These are phyloP conservation scores for Phortica magna DNA, from an alignment of 2,888 invertebrate species.

Conservation along the genomic window DNA sequence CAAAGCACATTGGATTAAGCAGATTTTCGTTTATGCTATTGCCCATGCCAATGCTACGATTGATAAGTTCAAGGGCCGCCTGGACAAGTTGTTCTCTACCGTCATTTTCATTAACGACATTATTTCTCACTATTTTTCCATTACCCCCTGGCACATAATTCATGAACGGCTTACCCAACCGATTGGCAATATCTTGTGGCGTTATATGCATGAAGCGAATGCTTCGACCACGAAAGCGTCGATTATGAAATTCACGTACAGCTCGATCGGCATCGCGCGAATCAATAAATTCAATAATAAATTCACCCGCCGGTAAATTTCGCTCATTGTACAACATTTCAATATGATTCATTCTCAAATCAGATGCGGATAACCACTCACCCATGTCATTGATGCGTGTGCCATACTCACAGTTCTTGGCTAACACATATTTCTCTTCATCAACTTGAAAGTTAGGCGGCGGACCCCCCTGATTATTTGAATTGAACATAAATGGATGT, in stretches of 20 bases:
- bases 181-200: slow-evolving; percentile 82
- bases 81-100: slow-evolving; percentile 22
- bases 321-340: slow-evolving; percentile 86
- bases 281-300: slow-evolving; percentile 90
- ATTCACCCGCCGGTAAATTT: slow-evolving; percentile 88
- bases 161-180: slow-evolving; percentile 74
- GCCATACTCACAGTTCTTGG: slow-evolving; percentile 87
- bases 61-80: slow-evolving; percentile 22
- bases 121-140: slow-evolving; percentile 39
- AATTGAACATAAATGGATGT: background rate
- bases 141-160: slow-evolving; percentile 70
- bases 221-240: slow-evolving; percentile 78
- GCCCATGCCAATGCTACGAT: background rate
- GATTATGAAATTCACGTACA: slow-evolving; percentile 68
- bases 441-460: slow-evolving; percentile 40
- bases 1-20: background rate
- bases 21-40: background rate
- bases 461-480: slow-evolving; percentile 14
- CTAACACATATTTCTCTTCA: slow-evolving; percentile 82
- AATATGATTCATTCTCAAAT: slow-evolving; percentile 86
- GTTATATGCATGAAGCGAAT: slow-evolving; percentile 78
- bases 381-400: slow-evolving; percentile 88
- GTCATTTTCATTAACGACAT: slow-evolving; percentile 36
- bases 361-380: slow-evolving; percentile 88
- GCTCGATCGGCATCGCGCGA: slow-evolving; percentile 83